Conservation (phyloP, 2,113 vertebrate species). For the Typhlomys cinereus region DNA sequence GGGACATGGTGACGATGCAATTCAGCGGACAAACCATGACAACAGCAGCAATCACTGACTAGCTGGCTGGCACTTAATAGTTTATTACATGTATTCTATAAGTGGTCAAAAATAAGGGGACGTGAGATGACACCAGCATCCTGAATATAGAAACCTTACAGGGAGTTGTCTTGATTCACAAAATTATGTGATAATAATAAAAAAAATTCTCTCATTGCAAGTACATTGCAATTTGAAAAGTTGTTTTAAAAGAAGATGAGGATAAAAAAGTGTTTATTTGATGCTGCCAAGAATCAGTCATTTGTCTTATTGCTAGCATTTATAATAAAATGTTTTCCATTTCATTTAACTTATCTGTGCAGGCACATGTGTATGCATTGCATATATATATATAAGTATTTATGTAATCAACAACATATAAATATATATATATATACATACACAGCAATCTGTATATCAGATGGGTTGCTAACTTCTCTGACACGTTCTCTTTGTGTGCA, state of each 20-base stretch:
- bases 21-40: too few relatives aligned
- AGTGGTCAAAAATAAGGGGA: background rate
- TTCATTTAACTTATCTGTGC: background rate
- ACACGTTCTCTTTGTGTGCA: background rate
- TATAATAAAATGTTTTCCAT: background rate
- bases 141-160: background rate
- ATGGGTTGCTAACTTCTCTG: background rate
- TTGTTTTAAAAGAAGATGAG: background rate
- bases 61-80: too few relatives aligned
- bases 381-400: background rate
- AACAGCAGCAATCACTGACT: too few relatives aligned
- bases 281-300: too few relatives aligned
- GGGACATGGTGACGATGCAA: too few relatives aligned
- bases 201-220: background rate
- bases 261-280: too few relatives aligned
- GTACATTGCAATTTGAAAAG: background rate
- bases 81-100: background rate
- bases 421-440: background rate
- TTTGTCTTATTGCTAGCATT: background rate
- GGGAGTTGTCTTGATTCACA: background rate
- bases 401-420: background rate
- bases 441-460: background rate
- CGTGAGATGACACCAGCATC: background rate
- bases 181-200: background rate
- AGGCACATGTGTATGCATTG: background rate